These are phyloP conservation scores for Drosophila athabasca DNA, from an alignment of 1,140 invertebrate genomes.

Conservation along the genomic window DNA sequence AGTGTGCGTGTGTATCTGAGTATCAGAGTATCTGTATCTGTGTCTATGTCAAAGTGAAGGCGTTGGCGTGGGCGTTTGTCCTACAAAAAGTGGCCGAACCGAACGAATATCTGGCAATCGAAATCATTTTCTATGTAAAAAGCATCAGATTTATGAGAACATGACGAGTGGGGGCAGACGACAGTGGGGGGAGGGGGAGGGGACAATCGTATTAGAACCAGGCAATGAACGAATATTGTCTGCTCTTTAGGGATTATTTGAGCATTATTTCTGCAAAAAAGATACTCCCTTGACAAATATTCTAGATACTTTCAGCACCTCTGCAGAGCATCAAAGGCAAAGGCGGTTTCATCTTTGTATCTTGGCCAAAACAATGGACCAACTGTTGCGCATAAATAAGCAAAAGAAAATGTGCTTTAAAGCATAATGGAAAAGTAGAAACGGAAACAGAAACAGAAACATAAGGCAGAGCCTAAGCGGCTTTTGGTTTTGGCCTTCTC, in stretches of 20 bases:
- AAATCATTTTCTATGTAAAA: conserved; percentile 65
- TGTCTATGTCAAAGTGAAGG: conserved; percentile 70
- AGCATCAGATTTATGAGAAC: conserved; percentile 61
- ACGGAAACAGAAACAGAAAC: conserved; percentile 30
- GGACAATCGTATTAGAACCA: neutral
- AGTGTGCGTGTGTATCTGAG: conserved; percentile 19
- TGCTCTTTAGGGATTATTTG: conserved; percentile 9
- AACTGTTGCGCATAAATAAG: conserved; percentile 78
- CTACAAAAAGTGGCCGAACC: conserved; percentile 45
- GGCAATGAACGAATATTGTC: neutral
- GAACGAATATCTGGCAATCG: conserved; percentile 36
- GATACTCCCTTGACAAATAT: neutral
- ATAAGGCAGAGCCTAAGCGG: conserved; percentile 26
- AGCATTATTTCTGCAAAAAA: no score
- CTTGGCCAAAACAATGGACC: conserved; percentile 43
- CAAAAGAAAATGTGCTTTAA: conserved; percentile 48
- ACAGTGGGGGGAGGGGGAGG: neutral
- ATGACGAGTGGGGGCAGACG: conserved; percentile 3
- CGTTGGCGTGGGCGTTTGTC: conserved; percentile 58
- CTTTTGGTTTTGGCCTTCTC: conserved; percentile 18
- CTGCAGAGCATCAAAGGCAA: conserved; percentile 32
- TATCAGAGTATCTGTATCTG: conserved; percentile 13
- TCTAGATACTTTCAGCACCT: conserved; percentile 1
- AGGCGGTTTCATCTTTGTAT: conserved; percentile 38
- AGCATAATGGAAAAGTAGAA: conserved; percentile 25